These are phyloP conservation scores for Alectoris magna DNA, from an alignment of 2,797 vertebrate species.

Conservation along the genomic window DNA sequence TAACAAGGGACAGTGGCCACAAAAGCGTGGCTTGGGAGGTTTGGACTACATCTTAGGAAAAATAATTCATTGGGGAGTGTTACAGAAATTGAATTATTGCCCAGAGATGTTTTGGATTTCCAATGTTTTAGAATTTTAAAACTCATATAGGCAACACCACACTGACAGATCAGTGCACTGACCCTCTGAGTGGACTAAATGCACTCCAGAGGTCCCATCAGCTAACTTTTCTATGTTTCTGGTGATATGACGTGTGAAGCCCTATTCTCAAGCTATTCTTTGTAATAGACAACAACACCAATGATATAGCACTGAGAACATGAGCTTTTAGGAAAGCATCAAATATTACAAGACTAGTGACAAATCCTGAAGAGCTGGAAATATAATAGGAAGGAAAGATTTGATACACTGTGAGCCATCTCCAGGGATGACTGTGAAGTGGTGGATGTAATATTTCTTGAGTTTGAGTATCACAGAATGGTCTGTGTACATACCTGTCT, in stretches of 20 bases:
- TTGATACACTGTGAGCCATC: neutral
- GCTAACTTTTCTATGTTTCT: neutral
- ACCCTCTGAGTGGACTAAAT: neutral
- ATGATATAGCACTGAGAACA: neutral
- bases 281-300: neutral
- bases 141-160: neutral
- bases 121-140: neutral
- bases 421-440: neutral
- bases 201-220: neutral
- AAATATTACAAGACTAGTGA: neutral
- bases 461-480: neutral
- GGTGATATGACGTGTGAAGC: neutral
- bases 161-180: neutral
- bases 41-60: neutral
- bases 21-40: neutral
- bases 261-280: neutral
- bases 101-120: neutral
- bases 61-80: neutral
- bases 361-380: neutral
- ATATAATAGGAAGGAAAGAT: neutral
- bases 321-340: neutral
- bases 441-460: neutral
- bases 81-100: neutral
- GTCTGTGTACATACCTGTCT: neutral
- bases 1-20: neutral